Conservation (phyloP, 37 sponge, comb jelly and placozoan genomes). For the Halisarca cf. caerulea region DNA sequence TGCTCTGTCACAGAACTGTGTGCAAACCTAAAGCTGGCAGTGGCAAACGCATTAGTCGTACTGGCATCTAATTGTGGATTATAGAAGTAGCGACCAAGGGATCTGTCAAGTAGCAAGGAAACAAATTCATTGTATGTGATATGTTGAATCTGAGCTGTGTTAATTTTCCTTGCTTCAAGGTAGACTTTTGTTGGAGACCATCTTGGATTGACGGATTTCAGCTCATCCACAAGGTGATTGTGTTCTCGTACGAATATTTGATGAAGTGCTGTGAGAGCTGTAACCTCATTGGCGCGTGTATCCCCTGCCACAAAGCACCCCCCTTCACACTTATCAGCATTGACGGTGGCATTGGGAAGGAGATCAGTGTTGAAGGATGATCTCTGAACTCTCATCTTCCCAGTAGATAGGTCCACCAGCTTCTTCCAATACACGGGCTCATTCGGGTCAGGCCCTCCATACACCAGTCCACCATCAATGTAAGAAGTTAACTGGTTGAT, state of each 20-base stretch:
- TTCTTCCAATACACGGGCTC: slow-evolving; percentile 9
- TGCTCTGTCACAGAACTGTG: slow-evolving; percentile 50
- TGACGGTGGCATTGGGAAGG: neutral
- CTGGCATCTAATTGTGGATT: slow-evolving; percentile 56
- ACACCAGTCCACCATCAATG: slow-evolving; percentile 85
- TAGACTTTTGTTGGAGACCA: slow-evolving; percentile 2
- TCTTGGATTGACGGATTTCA: neutral
- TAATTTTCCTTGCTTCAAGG: slow-evolving; percentile 56
- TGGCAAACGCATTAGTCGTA: slow-evolving; percentile 67
- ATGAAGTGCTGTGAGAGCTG: slow-evolving; percentile 38
- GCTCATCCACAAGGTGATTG: slow-evolving; percentile 26
- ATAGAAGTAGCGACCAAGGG: slow-evolving; percentile 48
- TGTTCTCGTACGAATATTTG: slow-evolving; percentile 41
- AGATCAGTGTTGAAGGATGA: neutral
- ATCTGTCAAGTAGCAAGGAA: slow-evolving; percentile 55
- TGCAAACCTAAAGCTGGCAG: slow-evolving; percentile 75
- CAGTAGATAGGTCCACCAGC: slow-evolving; percentile 13
- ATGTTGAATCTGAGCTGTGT: slow-evolving; percentile 63
- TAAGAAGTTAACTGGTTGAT: slow-evolving; percentile 85
- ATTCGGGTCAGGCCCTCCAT: slow-evolving; percentile 58
- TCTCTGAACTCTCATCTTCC: neutral
- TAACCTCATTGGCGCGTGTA: slow-evolving; percentile 18
- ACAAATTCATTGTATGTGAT: slow-evolving; percentile 78
- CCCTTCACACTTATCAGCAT: neutral
- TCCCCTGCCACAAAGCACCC: slow-evolving; percentile 38